Evolutionary conservation across 2,113 vertebrate species (phyloP).

Genomic region (Stigmatopora nigra): DNA sequence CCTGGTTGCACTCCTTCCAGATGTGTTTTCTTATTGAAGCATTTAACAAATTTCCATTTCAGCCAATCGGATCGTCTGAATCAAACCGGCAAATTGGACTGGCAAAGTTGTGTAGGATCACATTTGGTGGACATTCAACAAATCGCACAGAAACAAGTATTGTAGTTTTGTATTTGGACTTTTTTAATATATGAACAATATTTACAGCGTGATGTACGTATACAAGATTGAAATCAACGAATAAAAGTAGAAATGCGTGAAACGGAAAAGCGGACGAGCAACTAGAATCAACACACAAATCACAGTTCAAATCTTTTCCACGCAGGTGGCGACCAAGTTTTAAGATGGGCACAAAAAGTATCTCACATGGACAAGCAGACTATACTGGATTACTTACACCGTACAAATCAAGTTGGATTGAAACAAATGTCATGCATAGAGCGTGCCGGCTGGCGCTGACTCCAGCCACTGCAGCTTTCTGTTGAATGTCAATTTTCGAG

Average conservation of each 20-base stretch:
- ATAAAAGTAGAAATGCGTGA: conserved; percentile 32
- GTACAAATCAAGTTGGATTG: conserved; percentile 31
- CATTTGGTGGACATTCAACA: background rate
- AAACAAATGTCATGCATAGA: conserved; percentile 27
- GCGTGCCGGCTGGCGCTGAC: conserved; percentile 5
- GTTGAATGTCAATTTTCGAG: background rate
- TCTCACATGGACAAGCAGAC: conserved; percentile 45
- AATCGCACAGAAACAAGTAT: conserved; percentile 4
- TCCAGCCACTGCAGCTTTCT: conserved; percentile 2
- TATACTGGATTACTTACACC: conserved; percentile 39
- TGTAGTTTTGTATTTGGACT: conserved; percentile 51
- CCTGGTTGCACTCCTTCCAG: too few species aligned
- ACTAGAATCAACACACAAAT: conserved; percentile 38
- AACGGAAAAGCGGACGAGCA: conserved; percentile 41
- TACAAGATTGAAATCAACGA: conserved; percentile 18
- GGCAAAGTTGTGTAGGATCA: too few species aligned
- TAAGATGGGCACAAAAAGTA: conserved; percentile 42
- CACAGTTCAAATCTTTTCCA: conserved; percentile 35
- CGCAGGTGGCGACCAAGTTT: conserved; percentile 18
- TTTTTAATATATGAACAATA: conserved; percentile 61
- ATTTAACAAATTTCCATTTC: too few species aligned
- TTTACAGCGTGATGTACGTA: conserved; percentile 51
- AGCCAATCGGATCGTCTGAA: too few species aligned
- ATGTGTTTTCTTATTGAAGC: too few species aligned
- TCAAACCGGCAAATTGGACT: too few species aligned